These are phyloP conservation scores for Calyptommatus sinebrachiatus DNA, from an alignment of 2,113 vertebrate species.

Conservation along the genomic window DNA sequence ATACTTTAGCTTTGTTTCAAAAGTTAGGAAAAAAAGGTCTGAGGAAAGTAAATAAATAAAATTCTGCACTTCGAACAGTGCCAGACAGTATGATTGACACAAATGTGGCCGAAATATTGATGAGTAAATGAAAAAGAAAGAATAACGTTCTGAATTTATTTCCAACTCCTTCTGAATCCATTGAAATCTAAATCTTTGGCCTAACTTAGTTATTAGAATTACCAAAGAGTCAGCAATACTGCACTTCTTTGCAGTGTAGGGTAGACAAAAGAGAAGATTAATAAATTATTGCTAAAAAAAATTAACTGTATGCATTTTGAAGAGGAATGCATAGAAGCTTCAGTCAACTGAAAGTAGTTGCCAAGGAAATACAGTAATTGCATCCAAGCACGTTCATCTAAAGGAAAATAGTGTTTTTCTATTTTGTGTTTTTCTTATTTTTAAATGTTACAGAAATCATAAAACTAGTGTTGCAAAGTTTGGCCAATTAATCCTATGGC, in stretches of 20 bases:
- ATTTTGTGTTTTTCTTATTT: too few relatives aligned
- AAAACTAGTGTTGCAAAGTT: neutral
- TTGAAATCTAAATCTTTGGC: neutral
- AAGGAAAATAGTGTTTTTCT: neutral
- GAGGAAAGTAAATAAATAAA: neutral
- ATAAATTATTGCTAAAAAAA: neutral
- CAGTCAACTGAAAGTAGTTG: neutral
- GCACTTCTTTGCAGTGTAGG: neutral
- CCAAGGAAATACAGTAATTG: conserved; percentile 10
- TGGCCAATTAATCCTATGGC: neutral
- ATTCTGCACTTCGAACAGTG: neutral
- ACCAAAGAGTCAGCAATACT: neutral
- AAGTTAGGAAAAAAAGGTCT: neutral
- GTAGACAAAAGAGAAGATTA: neutral
- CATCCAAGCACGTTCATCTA: neutral
- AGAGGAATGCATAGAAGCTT: neutral
- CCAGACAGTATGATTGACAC: neutral
- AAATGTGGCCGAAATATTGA: neutral
- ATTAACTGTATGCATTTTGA: conserved; percentile 1
- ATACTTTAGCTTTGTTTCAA: neutral
- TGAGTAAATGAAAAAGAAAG: neutral
- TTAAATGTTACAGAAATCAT: neutral
- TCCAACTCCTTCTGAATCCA: neutral
- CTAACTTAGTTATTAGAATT: neutral
- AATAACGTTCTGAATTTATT: neutral